Evolutionary conservation across 2,888 invertebrate species (phyloP).

Genomic region (Heliconius charithonia): DNA sequence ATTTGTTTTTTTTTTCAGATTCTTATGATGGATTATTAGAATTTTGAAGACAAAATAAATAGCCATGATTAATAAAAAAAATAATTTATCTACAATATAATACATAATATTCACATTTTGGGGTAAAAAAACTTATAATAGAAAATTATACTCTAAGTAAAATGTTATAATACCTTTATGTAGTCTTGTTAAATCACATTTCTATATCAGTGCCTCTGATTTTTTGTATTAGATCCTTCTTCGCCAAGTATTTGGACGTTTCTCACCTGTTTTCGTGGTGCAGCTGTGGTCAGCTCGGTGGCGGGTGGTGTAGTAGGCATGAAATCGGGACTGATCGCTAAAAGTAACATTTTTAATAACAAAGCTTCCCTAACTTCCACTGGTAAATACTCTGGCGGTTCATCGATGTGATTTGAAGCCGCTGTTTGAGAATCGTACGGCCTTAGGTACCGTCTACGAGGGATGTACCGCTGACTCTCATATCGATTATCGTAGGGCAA

Average conservation of each 20-base stretch:
- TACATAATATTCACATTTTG: slow-evolving; percentile 38
- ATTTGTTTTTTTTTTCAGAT: neutral
- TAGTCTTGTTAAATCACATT: slow-evolving; percentile 46
- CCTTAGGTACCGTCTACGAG: slow-evolving; percentile 69
- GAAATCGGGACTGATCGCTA: slow-evolving; percentile 87
- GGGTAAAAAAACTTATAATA: slow-evolving; percentile 28
- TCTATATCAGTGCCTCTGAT: slow-evolving; percentile 56
- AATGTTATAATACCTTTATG: slow-evolving; percentile 33
- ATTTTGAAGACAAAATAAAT: neutral
- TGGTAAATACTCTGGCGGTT: slow-evolving; percentile 85
- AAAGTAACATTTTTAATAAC: slow-evolving; percentile 87
- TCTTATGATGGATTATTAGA: neutral
- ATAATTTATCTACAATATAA: slow-evolving; percentile 40
- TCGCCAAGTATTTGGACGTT: slow-evolving; percentile 89
- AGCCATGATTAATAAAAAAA: slow-evolving; percentile 2
- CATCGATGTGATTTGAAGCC: slow-evolving; percentile 75
- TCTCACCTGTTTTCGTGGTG: slow-evolving; percentile 85
- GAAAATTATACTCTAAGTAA: slow-evolving; percentile 26
- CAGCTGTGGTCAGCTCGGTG: slow-evolving; percentile 77
- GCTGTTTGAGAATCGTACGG: slow-evolving; percentile 74
- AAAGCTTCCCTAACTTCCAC: slow-evolving; percentile 88
- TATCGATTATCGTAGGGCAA: slow-evolving; percentile 68
- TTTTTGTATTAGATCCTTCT: slow-evolving; percentile 76
- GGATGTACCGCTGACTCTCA: slow-evolving; percentile 77
- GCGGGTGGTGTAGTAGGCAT: slow-evolving; percentile 72